Evolutionary conservation across 2,797 vertebrate species (phyloP).

Genomic region (Poecilia wingei): DNA sequence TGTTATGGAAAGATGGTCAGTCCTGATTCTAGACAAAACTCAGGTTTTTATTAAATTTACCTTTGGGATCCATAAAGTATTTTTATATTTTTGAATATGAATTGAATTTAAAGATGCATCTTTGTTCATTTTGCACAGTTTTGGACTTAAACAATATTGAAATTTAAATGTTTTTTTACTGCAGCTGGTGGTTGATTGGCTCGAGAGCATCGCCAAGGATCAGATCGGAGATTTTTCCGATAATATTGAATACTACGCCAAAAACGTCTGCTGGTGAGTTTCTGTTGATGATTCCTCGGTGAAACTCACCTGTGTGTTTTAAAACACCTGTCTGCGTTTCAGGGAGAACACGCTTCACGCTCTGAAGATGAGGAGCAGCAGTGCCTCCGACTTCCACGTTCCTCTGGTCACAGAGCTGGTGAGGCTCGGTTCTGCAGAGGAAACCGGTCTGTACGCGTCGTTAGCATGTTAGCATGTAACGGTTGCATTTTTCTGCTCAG

Average conservation of each 20-base stretch:
- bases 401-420: constrained; percentile 95
- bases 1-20: no score
- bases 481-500: constrained; percentile 63
- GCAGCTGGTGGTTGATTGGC: constrained; percentile 97
- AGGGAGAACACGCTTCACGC: constrained; percentile 97
- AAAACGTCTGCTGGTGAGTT: constrained; percentile 96
- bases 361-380: constrained; percentile 87
- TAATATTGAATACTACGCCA: constrained; percentile 97
- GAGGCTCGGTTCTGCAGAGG: constrained; percentile 25
- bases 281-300: neutral
- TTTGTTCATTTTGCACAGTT: no score
- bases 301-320: neutral
- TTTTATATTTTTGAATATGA: no score
- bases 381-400: constrained; percentile 80
- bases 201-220: constrained; percentile 97
- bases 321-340: constrained; percentile 11
- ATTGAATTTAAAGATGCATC: no score
- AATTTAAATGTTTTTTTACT: constrained; percentile 15
- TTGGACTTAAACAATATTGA: no score
- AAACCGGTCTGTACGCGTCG: neutral
- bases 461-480: neutral
- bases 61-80: no score
- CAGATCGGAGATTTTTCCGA: constrained; percentile 95
- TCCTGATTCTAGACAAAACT: no score
- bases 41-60: no score